Percentiles rank a stretch among this genome's conserved stretches.
phyloP scores from a whole-genome alignment of 2,797 vertebrate species.

The Hemitrygon akajei region DNA sequence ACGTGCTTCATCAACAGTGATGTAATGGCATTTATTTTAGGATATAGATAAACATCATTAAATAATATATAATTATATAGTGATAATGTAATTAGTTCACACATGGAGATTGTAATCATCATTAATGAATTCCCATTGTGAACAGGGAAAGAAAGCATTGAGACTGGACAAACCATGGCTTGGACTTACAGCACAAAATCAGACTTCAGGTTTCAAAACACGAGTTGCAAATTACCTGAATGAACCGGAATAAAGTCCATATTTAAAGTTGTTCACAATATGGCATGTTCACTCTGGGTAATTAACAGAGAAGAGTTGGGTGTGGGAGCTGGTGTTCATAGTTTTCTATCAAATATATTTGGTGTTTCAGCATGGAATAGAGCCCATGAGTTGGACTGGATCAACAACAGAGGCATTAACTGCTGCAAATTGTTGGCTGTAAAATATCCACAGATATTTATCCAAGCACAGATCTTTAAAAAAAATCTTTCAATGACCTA shows the following conservation, averaged over 20 bases:
- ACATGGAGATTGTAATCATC: conserved; percentile 24
- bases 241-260: not conserved
- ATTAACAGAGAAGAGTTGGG: not conserved
- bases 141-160: not conserved
- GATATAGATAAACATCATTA: conserved; percentile 32
- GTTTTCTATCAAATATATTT: not conserved
- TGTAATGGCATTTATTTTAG: conserved; percentile 19
- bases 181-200: not conserved
- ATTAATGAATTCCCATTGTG: conserved; percentile 24
- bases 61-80: conserved; percentile 32
- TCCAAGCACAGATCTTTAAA: not conserved
- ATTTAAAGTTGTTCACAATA: not conserved
- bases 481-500: not conserved
- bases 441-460: not conserved
- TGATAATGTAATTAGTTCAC: conserved; percentile 30
- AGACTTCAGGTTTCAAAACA: not conserved
- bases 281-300: not conserved
- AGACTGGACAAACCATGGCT: not conserved
- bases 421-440: not conserved
- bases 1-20: not conserved
- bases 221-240: not conserved
- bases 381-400: not conserved
- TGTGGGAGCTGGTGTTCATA: not conserved
- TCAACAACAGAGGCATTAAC: not conserved
- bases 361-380: not conserved